Evolutionary conservation across 2,113 vertebrate genomes (phyloP).

Genomic region (Physeter macrocephalus): DNA sequence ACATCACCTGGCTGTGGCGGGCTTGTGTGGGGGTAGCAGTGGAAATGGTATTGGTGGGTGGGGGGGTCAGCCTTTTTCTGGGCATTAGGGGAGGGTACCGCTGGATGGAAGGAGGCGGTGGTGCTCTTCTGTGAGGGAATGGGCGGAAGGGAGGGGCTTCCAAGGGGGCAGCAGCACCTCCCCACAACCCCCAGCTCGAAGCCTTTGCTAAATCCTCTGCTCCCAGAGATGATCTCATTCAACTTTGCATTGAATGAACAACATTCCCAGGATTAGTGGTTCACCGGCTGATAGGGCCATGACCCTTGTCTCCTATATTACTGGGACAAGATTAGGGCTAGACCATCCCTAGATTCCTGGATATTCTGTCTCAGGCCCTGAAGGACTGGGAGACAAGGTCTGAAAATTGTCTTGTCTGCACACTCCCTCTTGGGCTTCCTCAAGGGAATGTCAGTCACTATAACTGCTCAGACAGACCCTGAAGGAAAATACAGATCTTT

Average conservation of each 20-base stretch:
- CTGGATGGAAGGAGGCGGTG: not conserved
- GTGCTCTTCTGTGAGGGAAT: not conserved
- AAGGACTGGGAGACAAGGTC: not conserved
- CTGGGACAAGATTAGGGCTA: not conserved
- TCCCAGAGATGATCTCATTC: conserved; percentile 65
- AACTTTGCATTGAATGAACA: conserved; percentile 34
- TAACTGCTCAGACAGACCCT: not conserved
- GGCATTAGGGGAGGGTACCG: not conserved
- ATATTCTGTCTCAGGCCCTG: not conserved
- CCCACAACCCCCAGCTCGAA: not conserved
- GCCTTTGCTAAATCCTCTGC: not conserved
- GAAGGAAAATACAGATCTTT: not conserved
- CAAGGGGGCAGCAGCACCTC: not conserved
- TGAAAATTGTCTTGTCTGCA: not conserved
- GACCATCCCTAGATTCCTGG: not conserved
- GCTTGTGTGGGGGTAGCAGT: not conserved
- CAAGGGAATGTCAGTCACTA: not conserved
- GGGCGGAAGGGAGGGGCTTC: not conserved
- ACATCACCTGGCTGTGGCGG: not conserved
- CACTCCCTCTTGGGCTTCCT: not conserved
- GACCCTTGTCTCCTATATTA: not conserved
- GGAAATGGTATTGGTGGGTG: not conserved
- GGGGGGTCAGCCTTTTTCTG: not conserved
- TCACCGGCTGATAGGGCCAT: not conserved
- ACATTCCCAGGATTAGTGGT: not conserved